phyloP scores from a whole-genome alignment of 2,888 invertebrate species.

The Drosophila eohydei region DNA sequence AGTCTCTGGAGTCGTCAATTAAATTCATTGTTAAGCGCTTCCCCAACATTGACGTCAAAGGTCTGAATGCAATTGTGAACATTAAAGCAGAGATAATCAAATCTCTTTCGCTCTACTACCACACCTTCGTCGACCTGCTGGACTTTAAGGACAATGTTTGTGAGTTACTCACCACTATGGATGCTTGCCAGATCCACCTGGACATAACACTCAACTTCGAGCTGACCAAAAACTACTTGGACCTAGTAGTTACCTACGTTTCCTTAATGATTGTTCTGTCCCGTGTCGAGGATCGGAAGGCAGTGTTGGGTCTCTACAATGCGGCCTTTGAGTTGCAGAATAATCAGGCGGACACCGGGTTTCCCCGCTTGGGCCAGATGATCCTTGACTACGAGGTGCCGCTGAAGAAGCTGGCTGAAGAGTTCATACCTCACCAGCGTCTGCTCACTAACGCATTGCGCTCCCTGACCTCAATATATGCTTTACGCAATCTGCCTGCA shows the following conservation, averaged over 20 bases:
- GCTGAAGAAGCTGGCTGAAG: conserved; percentile 97
- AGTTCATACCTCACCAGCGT: conserved; percentile 97
- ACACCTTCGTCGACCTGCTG: conserved; percentile 98
- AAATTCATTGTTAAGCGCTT: conserved; percentile 97
- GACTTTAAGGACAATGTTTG: conserved; percentile 98
- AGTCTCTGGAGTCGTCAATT: conserved; percentile 97
- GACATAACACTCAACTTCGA: conserved; percentile 99
- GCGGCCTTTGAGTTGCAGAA: conserved; percentile 98
- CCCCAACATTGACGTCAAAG: conserved; percentile 97
- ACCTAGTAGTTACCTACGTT: conserved; percentile 96
- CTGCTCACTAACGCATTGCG: conserved; percentile 93
- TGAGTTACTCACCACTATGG: conserved; percentile 96
- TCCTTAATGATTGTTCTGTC: conserved; percentile 99
- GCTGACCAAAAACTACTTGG: conserved; percentile 97
- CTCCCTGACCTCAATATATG: conserved; percentile 95
- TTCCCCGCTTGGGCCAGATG: conserved; percentile 98
- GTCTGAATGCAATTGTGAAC: conserved; percentile 93
- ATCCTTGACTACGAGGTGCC: conserved; percentile 99
- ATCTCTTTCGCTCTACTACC: conserved; percentile 98
- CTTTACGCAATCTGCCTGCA: conserved; percentile 94
- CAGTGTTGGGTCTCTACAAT: conserved; percentile 98
- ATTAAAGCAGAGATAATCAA: conserved; percentile 98
- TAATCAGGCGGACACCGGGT: conserved; percentile 94
- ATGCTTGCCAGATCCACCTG: conserved; percentile 96
- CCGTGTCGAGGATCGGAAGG: conserved; percentile 98